Percentiles rank a stretch among this genome's conserved stretches.
Conservation (phyloP, 2,888 invertebrate genomes). For the Pristionchus entomophagus region DNA sequence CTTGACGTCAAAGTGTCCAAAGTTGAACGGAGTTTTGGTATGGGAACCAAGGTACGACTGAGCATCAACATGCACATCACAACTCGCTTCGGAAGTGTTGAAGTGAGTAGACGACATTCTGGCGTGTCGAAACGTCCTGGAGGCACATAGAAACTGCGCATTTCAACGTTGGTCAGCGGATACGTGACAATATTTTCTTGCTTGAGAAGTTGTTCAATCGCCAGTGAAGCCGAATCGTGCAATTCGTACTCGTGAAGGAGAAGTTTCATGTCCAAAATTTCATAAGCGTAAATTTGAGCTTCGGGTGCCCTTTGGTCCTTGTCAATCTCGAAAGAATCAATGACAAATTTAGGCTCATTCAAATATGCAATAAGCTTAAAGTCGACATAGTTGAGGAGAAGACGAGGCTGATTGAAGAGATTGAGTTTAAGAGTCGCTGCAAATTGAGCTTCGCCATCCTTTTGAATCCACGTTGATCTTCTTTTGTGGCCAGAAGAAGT, state of each 20-base stretch:
- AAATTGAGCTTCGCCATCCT: slow-evolving; percentile 25
- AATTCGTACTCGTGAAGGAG: slow-evolving; percentile 18
- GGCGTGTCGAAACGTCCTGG: slow-evolving; percentile 12
- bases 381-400: slow-evolving; percentile 17
- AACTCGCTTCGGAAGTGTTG: not conserved
- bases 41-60: not conserved
- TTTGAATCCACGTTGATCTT: not conserved
- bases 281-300: not conserved
- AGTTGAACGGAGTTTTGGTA: not conserved
- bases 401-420: slow-evolving; percentile 30
- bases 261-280: not conserved
- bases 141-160: not conserved
- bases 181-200: not conserved
- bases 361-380: slow-evolving; percentile 6
- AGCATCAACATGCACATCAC: not conserved
- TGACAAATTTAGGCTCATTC: not conserved
- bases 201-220: slow-evolving; percentile 3
- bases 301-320: too few species aligned
- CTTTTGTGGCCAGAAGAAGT: not conserved
- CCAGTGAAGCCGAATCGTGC: not conserved
- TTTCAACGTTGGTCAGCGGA: slow-evolving; percentile 13
- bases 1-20: not conserved
- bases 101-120: not conserved
- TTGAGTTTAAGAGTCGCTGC: slow-evolving; percentile 14
- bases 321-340: not conserved